Evolutionary conservation across 2,113 vertebrate species (phyloP).

Genomic region (Aix galericulata): DNA sequence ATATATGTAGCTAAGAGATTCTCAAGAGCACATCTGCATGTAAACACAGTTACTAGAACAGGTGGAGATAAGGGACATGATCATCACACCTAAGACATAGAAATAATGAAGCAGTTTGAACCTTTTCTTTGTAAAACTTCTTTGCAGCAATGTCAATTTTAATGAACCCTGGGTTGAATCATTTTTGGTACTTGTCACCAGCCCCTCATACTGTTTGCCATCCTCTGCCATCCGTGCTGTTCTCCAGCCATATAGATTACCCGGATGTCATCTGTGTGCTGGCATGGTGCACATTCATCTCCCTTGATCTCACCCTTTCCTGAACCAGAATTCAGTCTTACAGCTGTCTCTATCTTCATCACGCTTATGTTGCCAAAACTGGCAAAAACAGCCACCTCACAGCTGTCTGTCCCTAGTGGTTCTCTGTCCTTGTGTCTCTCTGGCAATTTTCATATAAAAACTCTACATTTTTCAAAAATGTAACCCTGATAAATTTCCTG

Average conservation of each 20-base stretch:
- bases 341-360: not conserved
- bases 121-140: not conserved
- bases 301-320: not conserved
- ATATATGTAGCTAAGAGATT: not conserved
- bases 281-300: not conserved
- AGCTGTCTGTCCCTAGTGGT: fast-evolving
- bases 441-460: not conserved
- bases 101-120: not conserved
- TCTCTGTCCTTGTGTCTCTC: not conserved
- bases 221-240: not conserved
- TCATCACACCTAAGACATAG: not conserved
- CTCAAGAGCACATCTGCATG: not conserved
- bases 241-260: not conserved
- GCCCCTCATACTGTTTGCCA: not conserved
- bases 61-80: not conserved
- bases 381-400: not conserved
- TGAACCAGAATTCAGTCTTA: not conserved
- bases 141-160: not conserved
- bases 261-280: not conserved
- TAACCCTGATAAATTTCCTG: not conserved
- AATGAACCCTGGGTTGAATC: fast-evolving
- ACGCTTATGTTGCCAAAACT: not conserved
- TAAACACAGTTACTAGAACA: not conserved
- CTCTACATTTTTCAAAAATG: not conserved
- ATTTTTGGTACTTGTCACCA: not conserved